A percentile compares a stretch with the other conserved stretches of the same genome.
These are phyloP conservation scores for Epirrita christyi DNA, from an alignment of 2,888 invertebrate genomes.

Conservation along the genomic window DNA sequence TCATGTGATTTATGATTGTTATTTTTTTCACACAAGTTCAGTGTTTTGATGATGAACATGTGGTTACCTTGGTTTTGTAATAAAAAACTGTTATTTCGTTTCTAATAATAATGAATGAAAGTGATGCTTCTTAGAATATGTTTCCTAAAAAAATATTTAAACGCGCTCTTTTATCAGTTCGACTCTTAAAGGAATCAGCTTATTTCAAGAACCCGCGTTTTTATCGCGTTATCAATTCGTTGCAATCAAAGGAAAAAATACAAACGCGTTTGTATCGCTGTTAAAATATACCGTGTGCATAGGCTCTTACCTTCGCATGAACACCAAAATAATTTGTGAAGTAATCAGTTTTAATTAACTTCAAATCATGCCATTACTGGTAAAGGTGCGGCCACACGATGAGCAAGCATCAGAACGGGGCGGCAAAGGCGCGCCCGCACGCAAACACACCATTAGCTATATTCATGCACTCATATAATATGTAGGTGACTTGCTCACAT, in stretches of 20 bases:
- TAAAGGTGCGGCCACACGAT: slow-evolving; percentile 56
- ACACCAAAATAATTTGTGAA: slow-evolving; percentile 29
- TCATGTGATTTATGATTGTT: slow-evolving; percentile 45
- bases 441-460: slow-evolving; percentile 72
- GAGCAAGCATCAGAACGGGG: slow-evolving; percentile 40
- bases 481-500: slow-evolving; percentile 70
- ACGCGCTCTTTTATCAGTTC: slow-evolving; percentile 20
- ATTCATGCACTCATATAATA: slow-evolving; percentile 72
- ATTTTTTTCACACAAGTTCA: slow-evolving; percentile 45
- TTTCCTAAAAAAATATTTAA: slow-evolving; percentile 29
- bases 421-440: slow-evolving; percentile 69
- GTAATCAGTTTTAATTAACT: slow-evolving; percentile 42
- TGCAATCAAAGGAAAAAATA: not conserved
- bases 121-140: slow-evolving; percentile 6
- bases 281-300: slow-evolving; percentile 9
- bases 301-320: slow-evolving; percentile 3
- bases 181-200: too few species aligned
- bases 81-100: slow-evolving; percentile 24
- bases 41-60: slow-evolving; percentile 31
- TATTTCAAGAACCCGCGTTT: too few species aligned
- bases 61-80: slow-evolving; percentile 25
- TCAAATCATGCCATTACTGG: slow-evolving; percentile 38
- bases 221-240: too few species aligned
- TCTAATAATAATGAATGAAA: not conserved
- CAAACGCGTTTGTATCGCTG: not conserved